Base-by-base conservation (phyloP, 2,113 vertebrate genomes). In the Lagenorhynchus albirostris region DNA sequence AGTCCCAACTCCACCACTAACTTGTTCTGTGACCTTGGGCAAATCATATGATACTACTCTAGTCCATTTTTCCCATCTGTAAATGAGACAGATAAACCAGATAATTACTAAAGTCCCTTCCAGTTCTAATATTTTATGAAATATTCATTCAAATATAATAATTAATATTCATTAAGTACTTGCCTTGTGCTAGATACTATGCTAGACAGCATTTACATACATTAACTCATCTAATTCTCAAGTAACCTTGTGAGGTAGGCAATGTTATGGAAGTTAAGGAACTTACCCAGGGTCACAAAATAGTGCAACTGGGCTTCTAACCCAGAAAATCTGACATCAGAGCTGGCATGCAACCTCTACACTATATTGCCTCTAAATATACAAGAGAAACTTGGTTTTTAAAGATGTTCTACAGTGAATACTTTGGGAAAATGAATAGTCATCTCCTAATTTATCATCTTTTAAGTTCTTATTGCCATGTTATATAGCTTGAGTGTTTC, bases 131-230 rank as follows among this genome's bases (percentile, higher is more conserved):
- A 88, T 36, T 90, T 31, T 79, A 8, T 95, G 63, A 95, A 84
- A 84, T 91, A 31, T 73, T 88, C 71, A 36, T 79, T 95, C 26
- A 93, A 68, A 83, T 21, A 47, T 81, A 91, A 50, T 18, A 44
- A 91, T 58, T 96, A 65, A 60, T 79, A 92, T 93, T 96, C 36
- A 92, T 50, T 89, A 85, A 70, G 7, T 67, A 74, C 38, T 94
- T 94, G 38, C 20, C 82, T 91, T 88, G 13, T 81, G 53, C 7
- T 67, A 87, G 21, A 76, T 68, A 62, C 38, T 63, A 44, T 60
- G 70, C 47, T 92, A 89, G 77, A 82, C 25, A 73, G 12, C 5
- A 92, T 88, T 73, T 92, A 44, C 21, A 63, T 85, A 4, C n/a
- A 53, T 95, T 55, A 90, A 38, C 15, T 82, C n/a, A 55, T 81